These are phyloP conservation scores for Polydrusus pterygomalis DNA, from an alignment of 2,888 invertebrate species.

Conservation along the genomic window DNA sequence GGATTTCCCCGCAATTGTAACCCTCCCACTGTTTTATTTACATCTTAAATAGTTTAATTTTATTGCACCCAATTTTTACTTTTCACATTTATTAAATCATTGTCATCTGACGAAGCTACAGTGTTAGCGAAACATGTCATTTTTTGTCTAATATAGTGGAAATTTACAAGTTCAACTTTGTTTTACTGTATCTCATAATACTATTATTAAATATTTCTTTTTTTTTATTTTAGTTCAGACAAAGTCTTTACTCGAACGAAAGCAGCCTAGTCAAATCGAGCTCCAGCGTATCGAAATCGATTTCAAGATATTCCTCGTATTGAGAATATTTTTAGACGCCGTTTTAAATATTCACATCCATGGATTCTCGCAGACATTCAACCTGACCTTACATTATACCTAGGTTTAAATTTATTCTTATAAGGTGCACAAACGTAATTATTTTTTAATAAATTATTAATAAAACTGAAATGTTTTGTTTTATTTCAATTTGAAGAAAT, in stretches of 20 bases:
- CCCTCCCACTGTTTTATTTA: no score
- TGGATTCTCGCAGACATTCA: constrained; percentile 34
- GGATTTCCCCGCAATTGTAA: no score
- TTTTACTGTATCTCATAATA: no score
- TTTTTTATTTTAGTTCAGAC: constrained; percentile 45
- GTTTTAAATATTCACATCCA: not conserved
- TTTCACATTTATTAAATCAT: no score
- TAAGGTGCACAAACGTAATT: constrained; percentile 41
- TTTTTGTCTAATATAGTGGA: no score
- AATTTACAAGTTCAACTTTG: no score
- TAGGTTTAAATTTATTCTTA: constrained; percentile 40
- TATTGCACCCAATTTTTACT: no score
- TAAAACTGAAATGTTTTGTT: not conserved
- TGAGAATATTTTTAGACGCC: constrained; percentile 15
- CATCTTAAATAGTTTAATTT: no score
- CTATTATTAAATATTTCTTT: not conserved
- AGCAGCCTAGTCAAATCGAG: constrained; percentile 48
- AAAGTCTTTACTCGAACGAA: constrained; percentile 52
- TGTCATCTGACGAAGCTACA: no score
- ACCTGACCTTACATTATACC: constrained; percentile 27
- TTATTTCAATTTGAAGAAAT: no score
- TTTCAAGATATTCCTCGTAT: constrained; percentile 42
- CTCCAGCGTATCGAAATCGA: constrained; percentile 48
- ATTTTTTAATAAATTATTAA: constrained; percentile 34
- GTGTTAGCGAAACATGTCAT: no score